These are phyloP conservation scores for Eudasyphora cyanicolor DNA, from an alignment of 2,888 invertebrate genomes.

Conservation along the genomic window DNA sequence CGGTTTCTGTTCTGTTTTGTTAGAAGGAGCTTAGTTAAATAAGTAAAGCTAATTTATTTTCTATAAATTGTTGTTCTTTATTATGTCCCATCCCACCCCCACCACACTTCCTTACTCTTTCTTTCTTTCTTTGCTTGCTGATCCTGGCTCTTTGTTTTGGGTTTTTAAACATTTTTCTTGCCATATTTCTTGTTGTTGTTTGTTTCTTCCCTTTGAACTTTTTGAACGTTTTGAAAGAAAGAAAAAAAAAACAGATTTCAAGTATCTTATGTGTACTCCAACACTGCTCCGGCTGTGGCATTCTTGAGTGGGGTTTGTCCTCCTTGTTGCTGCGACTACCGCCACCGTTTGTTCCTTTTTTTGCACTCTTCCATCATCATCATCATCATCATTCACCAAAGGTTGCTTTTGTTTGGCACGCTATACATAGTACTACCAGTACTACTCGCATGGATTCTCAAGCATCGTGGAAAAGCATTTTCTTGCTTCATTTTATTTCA, in stretches of 20 bases:
- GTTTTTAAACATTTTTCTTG: too few relatives aligned
- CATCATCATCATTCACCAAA: not conserved
- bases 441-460: conserved; percentile 7
- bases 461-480: conserved; percentile 21
- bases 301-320: not conserved
- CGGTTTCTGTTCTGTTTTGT: too few relatives aligned
- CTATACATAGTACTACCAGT: not conserved
- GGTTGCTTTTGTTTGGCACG: not conserved
- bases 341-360: not conserved
- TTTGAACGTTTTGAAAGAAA: conserved; percentile 57
- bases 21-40: conserved; percentile 40
- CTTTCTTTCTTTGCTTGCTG: too few relatives aligned
- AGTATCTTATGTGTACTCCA: conserved; percentile 35
- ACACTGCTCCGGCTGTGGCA: not conserved
- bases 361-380: not conserved
- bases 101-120: too few relatives aligned
- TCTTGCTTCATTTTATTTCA: conserved; percentile 25
- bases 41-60: conserved; percentile 55
- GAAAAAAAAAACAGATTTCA: too few relatives aligned
- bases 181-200: not conserved
- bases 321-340: conserved; percentile 5
- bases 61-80: conserved; percentile 30
- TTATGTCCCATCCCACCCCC: not conserved
- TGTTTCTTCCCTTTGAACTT: conserved; percentile 57
- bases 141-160: too few relatives aligned